Percentiles rank a stretch among this genome's conserved stretches.
These are phyloP conservation scores for Rhinella marina DNA, from an alignment of 2,797 vertebrate species.

Conservation along the genomic window DNA sequence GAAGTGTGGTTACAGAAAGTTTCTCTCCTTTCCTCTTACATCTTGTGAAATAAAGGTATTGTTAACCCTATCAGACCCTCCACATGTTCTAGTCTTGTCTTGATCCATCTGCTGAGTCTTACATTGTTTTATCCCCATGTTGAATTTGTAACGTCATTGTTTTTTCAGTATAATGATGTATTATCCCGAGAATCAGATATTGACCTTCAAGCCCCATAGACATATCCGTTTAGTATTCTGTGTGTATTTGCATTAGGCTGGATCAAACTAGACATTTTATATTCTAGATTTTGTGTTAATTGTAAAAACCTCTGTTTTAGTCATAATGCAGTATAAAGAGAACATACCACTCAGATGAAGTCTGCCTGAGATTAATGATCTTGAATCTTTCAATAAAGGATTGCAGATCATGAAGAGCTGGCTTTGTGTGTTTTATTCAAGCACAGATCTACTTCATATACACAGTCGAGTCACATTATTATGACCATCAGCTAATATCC, in stretches of 20 bases:
- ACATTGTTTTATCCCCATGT: not conserved
- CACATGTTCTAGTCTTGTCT: not conserved
- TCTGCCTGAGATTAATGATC: conserved; percentile 21
- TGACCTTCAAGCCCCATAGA: not conserved
- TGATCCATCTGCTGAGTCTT: too few species aligned
- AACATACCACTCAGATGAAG: not conserved
- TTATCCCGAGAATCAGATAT: not conserved
- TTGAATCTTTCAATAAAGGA: conserved; percentile 49
- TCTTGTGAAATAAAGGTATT: not conserved
- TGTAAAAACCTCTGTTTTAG: not conserved
- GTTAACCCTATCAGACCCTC: not conserved
- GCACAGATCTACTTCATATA: not conserved
- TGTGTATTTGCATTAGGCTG: not conserved
- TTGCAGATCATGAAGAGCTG: conserved; percentile 32
- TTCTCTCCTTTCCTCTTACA: not conserved
- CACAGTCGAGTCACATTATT: too few species aligned
- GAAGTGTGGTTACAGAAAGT: not conserved
- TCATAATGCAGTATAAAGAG: not conserved
- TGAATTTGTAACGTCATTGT: not conserved
- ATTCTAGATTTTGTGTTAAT: not conserved
- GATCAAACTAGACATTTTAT: not conserved
- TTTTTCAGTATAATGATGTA: not conserved
- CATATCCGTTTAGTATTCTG: not conserved
- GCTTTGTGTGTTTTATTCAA: conserved; percentile 42
- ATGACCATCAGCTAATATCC: too few species aligned